Base-by-base conservation (phyloP, 2,797 vertebrate species). In the Fundulus diaphanus region DNA sequence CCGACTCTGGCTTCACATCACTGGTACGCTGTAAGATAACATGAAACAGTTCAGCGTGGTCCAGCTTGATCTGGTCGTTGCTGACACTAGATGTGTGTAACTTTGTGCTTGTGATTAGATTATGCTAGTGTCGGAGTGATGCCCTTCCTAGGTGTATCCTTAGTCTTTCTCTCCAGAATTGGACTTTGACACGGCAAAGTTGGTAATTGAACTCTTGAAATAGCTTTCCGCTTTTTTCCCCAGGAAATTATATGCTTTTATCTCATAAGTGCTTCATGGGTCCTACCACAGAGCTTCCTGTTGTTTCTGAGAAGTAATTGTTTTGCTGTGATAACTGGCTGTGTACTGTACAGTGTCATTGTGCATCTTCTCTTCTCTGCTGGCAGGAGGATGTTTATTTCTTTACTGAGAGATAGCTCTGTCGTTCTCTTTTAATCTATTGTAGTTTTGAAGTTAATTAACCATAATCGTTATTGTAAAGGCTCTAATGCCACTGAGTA, bases 221-320 rank as follows among this genome's bases (percentile, higher is more conserved):
- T 68, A 68, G 1, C 42, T 54, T 27, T 70, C 49, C 56, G 9
- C 27, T 20, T 29, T 22, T 73, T 40, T 51, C 22, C 27, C 12
- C 33, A n/a, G 42, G 59, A 18, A 72, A 20, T 33, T 65, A 35
- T 35, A 24, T 35, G 22, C 71, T 65, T 73, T 48, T 33, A 18
- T 73, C 44, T 35, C 65, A 11, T 27, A 49, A 37, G 31, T n/a
- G 22, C 44, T 63, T n/a, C 27, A 24, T 27, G 52, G 22, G 12
- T 73, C 27, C 61, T 27, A 7, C 71, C 44, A n/a, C 57, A 49
- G 57, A 48, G 57, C 20, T 46, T 63, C 48, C 20, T 59, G 54
- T 31, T 72, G 37, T 59, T 56, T 42, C 70, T 56, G 5, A 57
- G 20, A 22, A 44, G 42, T 63, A 73, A 73, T 73, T 73, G 31